Evolutionary conservation across 2,888 invertebrate species (phyloP), one percentile per base, ranked within the genome.

Genomic region (Antheraea assamensis): DNA sequence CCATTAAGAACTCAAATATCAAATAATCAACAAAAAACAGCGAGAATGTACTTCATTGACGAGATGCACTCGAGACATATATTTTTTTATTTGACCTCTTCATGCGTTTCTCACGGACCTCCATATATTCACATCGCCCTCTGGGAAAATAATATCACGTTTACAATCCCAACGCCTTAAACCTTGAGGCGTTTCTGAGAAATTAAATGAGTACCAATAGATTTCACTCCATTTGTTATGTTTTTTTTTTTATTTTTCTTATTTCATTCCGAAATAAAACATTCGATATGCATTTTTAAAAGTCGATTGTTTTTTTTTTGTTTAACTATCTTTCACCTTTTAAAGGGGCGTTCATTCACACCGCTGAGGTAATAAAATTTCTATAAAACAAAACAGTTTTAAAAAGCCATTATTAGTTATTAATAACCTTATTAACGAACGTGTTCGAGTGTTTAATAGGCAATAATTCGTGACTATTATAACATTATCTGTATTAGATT

Each of bases 401-500:
- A 72, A 72, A 71, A 66, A 42, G 31, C 74, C 71, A 73, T 72
- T 73, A 72, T 52, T 75, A 70, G 42, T 61, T 72, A 72, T 73
- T 73, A 73, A 72, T 72, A 73, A 71, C 72, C 73, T 76, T 76
- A 79, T 76, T 78, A 75, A 74, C 74, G 76, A 77, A 79, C 79
- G 76, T 74, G 70, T 73, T 55, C 55, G 17, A 72, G n/a, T 31
- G 75, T 80, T 78, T 78, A 79, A 80, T 81, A 78, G 78, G 74
- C 71, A 70, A 71, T 74, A 72, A 72, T 74, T 79, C 79, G 79
- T 80, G 78, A 78, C 80, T 77, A 74, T 77, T 71, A 78, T 79
- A 78, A 78, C 75, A 80, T 80, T 77, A 82, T 79, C 79, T 73
- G 58, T 74, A 75, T 73, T 74, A 76, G 80, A 80, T 81, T 76